These are phyloP conservation scores for Pelagia noctiluca DNA, from an alignment of 30 jellyfish, hydroid and myxozoan species.

Conservation along the genomic window DNA sequence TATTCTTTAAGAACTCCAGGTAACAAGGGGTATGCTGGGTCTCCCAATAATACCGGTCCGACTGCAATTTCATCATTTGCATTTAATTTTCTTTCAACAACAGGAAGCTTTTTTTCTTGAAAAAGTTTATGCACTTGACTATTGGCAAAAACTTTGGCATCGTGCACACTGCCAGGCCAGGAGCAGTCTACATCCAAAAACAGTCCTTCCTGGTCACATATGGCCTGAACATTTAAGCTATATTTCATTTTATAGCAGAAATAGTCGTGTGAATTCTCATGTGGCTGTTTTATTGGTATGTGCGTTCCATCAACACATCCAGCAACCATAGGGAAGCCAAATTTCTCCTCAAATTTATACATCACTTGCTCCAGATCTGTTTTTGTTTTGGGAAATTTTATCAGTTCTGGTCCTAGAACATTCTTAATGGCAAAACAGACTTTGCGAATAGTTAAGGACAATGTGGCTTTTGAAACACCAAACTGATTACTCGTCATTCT, in stretches of 20 bases:
- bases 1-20: too few species aligned
- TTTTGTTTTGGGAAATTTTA: neutral
- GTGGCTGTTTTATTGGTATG: constrained; percentile 66
- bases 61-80: too few species aligned
- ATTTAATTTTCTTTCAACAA: constrained; percentile 7
- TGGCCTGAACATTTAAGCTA: constrained; percentile 54
- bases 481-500: constrained; percentile 10
- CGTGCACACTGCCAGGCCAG: constrained; percentile 76
- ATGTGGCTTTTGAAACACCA: neutral
- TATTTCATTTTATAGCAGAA: constrained; percentile 66
- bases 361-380: constrained; percentile 1
- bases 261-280: constrained; percentile 63
- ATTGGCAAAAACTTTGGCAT: constrained; percentile 46
- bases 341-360: constrained; percentile 27
- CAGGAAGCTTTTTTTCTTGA: constrained; percentile 5
- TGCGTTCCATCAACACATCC: constrained; percentile 77
- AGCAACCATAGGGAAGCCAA: constrained; percentile 66
- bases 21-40: too few species aligned
- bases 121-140: constrained; percentile 1
- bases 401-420: neutral
- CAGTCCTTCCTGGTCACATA: constrained; percentile 50
- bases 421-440: neutral
- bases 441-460: neutral
- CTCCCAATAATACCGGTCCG: too few species aligned
- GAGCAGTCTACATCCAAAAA: constrained; percentile 35